A percentile compares a stretch with the other conserved stretches of the same genome.
These are phyloP conservation scores for Poecilobothrus nobilitatus DNA, from an alignment of 2,888 invertebrate genomes.

Conservation along the genomic window DNA sequence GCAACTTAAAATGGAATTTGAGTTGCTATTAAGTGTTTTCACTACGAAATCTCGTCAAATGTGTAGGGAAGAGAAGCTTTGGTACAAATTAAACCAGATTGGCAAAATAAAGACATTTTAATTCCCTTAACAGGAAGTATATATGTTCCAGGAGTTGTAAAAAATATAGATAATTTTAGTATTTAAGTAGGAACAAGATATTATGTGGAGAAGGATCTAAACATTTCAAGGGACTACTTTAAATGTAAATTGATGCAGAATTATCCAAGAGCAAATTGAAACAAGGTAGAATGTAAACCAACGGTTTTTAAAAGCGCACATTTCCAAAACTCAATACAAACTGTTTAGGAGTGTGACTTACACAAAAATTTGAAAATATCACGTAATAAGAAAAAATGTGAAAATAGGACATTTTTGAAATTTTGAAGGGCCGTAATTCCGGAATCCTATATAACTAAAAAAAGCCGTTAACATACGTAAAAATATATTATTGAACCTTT, in stretches of 20 bases:
- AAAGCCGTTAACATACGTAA: no score
- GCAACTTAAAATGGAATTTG: constrained; percentile 77
- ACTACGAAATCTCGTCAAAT: constrained; percentile 77
- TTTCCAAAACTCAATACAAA: no score
- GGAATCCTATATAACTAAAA: no score
- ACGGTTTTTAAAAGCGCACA: no score
- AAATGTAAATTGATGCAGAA: constrained; percentile 83
- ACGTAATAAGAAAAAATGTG: no score
- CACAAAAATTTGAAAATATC: no score
- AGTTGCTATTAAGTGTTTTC: constrained; percentile 82
- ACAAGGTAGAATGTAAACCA: no score
- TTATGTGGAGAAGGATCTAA: constrained; percentile 81
- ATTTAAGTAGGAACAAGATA: constrained; percentile 97
- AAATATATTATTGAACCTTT: no score
- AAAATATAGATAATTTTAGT: constrained; percentile 76
- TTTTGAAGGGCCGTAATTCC: no score
- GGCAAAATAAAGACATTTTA: constrained; percentile 74
- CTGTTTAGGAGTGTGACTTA: no score
- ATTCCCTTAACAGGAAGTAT: constrained; percentile 97
- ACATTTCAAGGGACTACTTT: constrained; percentile 83
- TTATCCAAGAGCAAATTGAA: constrained; percentile 89
- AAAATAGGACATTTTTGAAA: no score
- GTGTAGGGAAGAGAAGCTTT: constrained; percentile 80
- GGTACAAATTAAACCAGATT: constrained; percentile 66
- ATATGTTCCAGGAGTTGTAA: constrained; percentile 88